These are phyloP conservation scores for Phalangium opilio DNA, from an alignment of 2,888 invertebrate genomes.

Conservation along the genomic window DNA sequence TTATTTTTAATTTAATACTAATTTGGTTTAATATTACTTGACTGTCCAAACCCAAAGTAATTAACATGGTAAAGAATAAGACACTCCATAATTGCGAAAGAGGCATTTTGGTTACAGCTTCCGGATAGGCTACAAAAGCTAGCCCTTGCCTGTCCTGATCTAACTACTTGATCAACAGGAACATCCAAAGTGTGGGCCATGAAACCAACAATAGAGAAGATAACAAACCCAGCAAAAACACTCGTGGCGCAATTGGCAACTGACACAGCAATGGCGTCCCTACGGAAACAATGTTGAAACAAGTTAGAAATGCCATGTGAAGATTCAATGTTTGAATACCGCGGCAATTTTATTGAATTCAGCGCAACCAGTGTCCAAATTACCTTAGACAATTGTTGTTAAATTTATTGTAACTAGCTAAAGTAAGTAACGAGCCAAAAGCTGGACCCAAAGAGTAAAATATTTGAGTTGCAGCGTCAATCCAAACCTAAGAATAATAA, in stretches of 20 bases:
- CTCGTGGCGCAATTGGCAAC: constrained; percentile 60
- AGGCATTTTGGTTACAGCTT: constrained; percentile 75
- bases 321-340: too few species aligned
- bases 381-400: constrained; percentile 20
- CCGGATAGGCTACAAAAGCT: constrained; percentile 81
- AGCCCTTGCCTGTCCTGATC: constrained; percentile 68
- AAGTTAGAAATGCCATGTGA: too few species aligned
- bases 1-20: too few species aligned
- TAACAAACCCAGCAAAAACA: constrained; percentile 61
- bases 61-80: constrained; percentile 80
- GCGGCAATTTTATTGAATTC: too few species aligned
- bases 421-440: constrained; percentile 22
- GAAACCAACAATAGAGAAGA: constrained; percentile 65
- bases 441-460: constrained; percentile 23
- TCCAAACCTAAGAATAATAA: constrained; percentile 21
- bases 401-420: constrained; percentile 23
- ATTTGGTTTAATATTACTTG: too few species aligned
- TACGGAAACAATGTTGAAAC: too few species aligned
- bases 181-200: constrained; percentile 57
- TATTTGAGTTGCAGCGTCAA: constrained; percentile 25
- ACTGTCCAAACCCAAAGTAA: constrained; percentile 77
- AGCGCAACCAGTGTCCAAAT: background rate
- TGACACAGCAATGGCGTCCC: constrained; percentile 58
- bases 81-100: constrained; percentile 82
- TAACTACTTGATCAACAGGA: constrained; percentile 52